Evolutionary conservation across 2,888 invertebrate genomes (phyloP), one percentile per base, ranked within the genome.

Genomic region (Rhorus exstirpatorius): DNA sequence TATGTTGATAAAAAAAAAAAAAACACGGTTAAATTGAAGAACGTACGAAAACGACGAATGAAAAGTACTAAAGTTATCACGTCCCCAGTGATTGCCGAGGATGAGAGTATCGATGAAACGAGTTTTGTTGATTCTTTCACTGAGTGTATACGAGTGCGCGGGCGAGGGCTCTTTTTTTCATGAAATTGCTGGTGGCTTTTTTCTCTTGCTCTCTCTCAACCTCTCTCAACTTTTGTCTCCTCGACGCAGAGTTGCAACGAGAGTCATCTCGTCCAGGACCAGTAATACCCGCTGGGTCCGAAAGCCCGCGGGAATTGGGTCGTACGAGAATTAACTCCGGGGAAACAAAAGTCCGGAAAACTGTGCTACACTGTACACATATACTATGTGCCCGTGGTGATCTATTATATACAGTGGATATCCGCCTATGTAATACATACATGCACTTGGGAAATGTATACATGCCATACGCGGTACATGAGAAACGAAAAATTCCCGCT

Each of bases 261-360:
- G 81, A 83, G 51, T 31, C 72, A 82, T 81, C 75, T 46, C 55
- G 49, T 49, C 51, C 72, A 31, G 72, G 38, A 51, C 46, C 14
- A 17, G 24, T 55, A 65, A 61, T 72, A 72, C 60, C 44, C 65
- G 41, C 63, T 17, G 61, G 53, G 71, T 76, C 63, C 75, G 58
- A 81, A 81, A 76, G 71, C 80, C 51, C 76, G 55, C 26, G 65
- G 70, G 80, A 75, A 81, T 81, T 81, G 76, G 80, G 80, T 76
- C 76, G 75, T 49, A 76, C 51, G 58, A 58, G 58, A 74, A 67
- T 79, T 79, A 79, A 74, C 74, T 79, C 60, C 38, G 41, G 44
- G 17, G 17, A 49, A 81, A 70, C 55, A 81, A 81, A 81, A 71
- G 75, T 71, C 55, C 44, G 61, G 65, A 63, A 71, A 65, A 76